A percentile compares a stretch with the other conserved stretches of the same genome.
Conservation (phyloP, 2,888 invertebrate species). For the Troides oblongomaculatus region DNA sequence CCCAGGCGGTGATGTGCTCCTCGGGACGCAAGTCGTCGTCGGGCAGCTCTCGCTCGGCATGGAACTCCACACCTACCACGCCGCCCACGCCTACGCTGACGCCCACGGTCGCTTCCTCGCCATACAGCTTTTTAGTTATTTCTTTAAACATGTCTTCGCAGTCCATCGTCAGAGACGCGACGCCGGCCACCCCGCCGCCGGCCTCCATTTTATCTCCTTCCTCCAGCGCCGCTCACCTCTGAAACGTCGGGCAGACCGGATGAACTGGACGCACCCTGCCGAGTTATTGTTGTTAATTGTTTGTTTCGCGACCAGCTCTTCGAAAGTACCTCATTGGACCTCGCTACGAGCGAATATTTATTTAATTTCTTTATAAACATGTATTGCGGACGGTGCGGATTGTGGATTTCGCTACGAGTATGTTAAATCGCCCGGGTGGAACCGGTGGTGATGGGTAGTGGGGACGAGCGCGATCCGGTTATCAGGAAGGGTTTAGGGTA, state of each 20-base stretch:
- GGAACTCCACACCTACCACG: conserved; percentile 63
- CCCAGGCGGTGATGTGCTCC: conserved; percentile 87
- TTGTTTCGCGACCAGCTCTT: not conserved
- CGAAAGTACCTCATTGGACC: conserved; percentile 29
- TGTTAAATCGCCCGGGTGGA: not conserved
- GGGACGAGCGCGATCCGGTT: conserved; percentile 7
- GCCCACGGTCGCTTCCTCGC: conserved; percentile 84
- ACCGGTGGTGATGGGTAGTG: not conserved
- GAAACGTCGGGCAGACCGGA: not conserved
- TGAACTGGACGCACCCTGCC: too few species aligned
- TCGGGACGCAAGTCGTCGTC: conserved; percentile 82
- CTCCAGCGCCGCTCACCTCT: not conserved
- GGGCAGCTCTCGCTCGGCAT: conserved; percentile 73
- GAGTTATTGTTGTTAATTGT: not conserved
- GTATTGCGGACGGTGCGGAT: too few species aligned
- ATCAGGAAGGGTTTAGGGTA: not conserved
- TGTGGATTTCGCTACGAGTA: conserved; percentile 3
- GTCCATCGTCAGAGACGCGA: conserved; percentile 81
- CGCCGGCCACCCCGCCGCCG: conserved; percentile 65
- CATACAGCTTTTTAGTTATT: conserved; percentile 94
- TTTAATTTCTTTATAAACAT: not conserved
- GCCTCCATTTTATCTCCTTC: conserved; percentile 62
- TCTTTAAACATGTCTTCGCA: conserved; percentile 95
- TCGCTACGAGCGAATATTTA: conserved; percentile 13
- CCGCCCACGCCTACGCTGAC: conserved; percentile 81